A percentile compares a stretch with the other conserved stretches of the same genome.
These are phyloP conservation scores for Saimiri boliviensis DNA, from an alignment of 2,113 vertebrate genomes.

Conservation along the genomic window DNA sequence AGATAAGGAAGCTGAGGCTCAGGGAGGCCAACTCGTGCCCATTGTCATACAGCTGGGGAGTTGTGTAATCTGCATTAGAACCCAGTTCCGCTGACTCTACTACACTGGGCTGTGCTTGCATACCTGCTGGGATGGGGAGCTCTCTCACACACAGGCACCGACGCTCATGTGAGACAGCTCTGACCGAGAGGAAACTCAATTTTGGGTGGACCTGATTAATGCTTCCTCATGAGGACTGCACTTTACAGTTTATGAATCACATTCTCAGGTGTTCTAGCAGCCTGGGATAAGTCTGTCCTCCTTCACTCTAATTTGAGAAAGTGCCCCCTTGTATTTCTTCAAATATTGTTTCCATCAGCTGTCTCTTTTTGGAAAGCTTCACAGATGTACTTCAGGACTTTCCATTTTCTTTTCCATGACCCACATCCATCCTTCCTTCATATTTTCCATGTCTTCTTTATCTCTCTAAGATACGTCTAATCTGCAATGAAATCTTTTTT, in stretches of 20 bases:
- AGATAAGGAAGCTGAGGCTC: background rate
- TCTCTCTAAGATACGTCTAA: background rate
- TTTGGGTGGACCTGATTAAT: background rate
- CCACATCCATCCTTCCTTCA: background rate
- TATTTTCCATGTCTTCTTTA: background rate
- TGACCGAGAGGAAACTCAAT: background rate
- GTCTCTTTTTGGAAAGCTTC: background rate
- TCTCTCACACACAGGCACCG: accelerated
- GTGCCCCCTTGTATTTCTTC: background rate
- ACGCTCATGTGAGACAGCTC: background rate
- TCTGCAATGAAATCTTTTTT: background rate
- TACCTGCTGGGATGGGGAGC: background rate
- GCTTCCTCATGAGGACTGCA: background rate
- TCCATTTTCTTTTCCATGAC: background rate
- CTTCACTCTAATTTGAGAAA: background rate
- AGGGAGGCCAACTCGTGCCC: background rate
- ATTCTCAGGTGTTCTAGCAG: background rate
- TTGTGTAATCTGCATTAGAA: background rate
- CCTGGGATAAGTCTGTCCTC: background rate
- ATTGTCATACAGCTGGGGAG: background rate
- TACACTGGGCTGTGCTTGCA: background rate
- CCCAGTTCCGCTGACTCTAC: background rate
- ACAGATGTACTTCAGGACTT: background rate
- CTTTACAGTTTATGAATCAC: background rate
- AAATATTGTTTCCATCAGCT: background rate